Base-by-base conservation (phyloP, 2,113 vertebrate species). In the Phyllostomus hastatus region DNA sequence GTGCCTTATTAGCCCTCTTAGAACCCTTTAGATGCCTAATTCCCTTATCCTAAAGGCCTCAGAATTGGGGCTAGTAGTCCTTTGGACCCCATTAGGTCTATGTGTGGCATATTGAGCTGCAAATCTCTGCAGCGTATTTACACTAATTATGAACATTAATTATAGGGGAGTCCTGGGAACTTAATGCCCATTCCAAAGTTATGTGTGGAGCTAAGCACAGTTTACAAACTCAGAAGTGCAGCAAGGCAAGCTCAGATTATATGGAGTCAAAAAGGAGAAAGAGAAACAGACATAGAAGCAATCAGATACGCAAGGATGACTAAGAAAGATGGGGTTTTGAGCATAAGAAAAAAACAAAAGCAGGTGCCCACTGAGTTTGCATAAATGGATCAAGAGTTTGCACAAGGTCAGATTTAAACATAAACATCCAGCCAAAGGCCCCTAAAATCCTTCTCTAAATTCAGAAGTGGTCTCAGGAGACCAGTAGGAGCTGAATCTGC, bases 131-230 rank as follows among this genome's bases (percentile, higher is more conserved):
- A 78, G 95, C 4, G 0, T 84, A 75, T 93, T 94, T 96, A 91
- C 43, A 54, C 75, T 97, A 94, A 97, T 97, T 95, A 96, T 94
- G 95, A 94, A 78, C 93, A 95, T 98, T 94, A 97, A 96, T 97
- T 97, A 84, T 52, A 82, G 82, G n/a, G 20, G 35, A 93, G 83
- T 48, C 82, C 75, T 28, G 50, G 79, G 93, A 95, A 38, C 82
- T 76, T 82, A 57, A 82, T 54, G 43, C 79, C 67, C 91, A 89
- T 89, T 93, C 41, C 59, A 61, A 94, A 98, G 41, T 90, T 50
- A 79, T 12, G 78, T 19, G 26, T n/a, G 54, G 57, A 92, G 22
- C 69, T 89, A 84, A 88, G 48, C 54, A 54, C 61, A 89, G 59
- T 90, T 96, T 92, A 76, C 14, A 93, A 89, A 87, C 50, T 52